Percentiles rank a stretch among this genome's conserved stretches.
phyloP scores from a whole-genome alignment of 2,797 vertebrate genomes.

The Jordanella pulchra region DNA sequence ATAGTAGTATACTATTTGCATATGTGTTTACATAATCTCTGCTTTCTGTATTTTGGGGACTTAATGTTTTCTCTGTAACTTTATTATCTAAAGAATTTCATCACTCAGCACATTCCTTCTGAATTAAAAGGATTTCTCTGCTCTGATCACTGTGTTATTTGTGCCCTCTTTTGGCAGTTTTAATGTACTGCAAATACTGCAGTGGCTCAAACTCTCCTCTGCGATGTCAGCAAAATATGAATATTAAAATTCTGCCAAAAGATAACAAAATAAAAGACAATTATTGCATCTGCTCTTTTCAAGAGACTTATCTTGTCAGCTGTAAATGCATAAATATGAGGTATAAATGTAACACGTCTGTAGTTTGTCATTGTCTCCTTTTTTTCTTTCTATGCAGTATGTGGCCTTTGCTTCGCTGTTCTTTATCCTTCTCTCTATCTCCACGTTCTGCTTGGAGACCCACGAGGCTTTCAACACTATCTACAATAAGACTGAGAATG shows the following conservation, averaged over 20 bases:
- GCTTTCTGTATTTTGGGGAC: slow-evolving; percentile 24
- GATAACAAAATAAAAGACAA: neutral
- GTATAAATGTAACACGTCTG: neutral
- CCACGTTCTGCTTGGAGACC: slow-evolving; percentile 99
- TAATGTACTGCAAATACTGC: slow-evolving; percentile 45
- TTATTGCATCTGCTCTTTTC: neutral
- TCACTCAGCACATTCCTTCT: slow-evolving; percentile 51
- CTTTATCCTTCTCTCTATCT: slow-evolving; percentile 99
- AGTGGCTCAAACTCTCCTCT: slow-evolving; percentile 48
- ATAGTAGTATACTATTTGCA: too few relatives aligned
- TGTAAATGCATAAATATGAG: slow-evolving; percentile 1
- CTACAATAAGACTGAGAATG: slow-evolving; percentile 95
- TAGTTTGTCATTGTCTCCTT: slow-evolving; percentile 41
- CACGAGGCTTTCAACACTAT: slow-evolving; percentile 98
- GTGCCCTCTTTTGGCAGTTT: slow-evolving; percentile 60
- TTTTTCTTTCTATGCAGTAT: slow-evolving; percentile 82
- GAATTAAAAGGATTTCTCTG: slow-evolving; percentile 33
- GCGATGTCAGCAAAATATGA: neutral
- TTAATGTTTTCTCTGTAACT: slow-evolving; percentile 1
- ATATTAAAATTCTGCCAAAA: slow-evolving; percentile 19
- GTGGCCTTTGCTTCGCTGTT: slow-evolving; percentile 96
- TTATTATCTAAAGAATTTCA: slow-evolving; percentile 53
- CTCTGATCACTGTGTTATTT: slow-evolving; percentile 21
- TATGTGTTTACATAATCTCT: neutral
- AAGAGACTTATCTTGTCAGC: neutral